Evolutionary conservation across 2,888 invertebrate genomes (phyloP).

Genomic region (Hypena proboscidalis): DNA sequence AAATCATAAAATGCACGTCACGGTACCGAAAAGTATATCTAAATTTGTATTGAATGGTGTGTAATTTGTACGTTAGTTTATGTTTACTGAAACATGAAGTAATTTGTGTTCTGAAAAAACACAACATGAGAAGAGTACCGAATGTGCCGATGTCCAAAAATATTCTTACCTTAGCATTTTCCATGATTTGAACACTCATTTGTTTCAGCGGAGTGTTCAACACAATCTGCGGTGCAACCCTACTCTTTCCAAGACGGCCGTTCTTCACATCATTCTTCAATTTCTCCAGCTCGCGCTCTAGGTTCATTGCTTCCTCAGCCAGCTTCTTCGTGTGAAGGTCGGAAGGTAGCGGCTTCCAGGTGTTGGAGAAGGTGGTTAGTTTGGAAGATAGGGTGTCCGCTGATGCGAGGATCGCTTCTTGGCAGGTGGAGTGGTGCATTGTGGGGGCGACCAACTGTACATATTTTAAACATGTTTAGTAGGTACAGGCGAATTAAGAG

Average conservation of each 20-base stretch:
- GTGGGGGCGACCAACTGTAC: conserved; percentile 61
- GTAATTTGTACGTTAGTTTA: too few species aligned
- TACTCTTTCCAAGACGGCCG: conserved; percentile 50
- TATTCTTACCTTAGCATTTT: conserved; percentile 63
- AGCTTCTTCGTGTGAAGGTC: conserved; percentile 45
- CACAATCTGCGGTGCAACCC: conserved; percentile 49
- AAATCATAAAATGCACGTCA: too few species aligned
- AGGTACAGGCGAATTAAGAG: too few species aligned
- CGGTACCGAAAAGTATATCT: too few species aligned
- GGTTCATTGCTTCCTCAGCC: conserved; percentile 34
- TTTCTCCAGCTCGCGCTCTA: conserved; percentile 47
- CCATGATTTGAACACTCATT: conserved; percentile 60
- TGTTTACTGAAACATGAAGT: too few species aligned
- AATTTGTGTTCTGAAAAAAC: too few species aligned
- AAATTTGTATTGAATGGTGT: too few species aligned
- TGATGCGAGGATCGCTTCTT: conserved; percentile 53
- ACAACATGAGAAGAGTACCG: too few species aligned
- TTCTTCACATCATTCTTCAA: conserved; percentile 51
- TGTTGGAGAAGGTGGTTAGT: conserved; percentile 46
- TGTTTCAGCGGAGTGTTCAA: conserved; percentile 64
- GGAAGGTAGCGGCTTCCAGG: conserved; percentile 48
- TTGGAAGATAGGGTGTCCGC: conserved; percentile 49
- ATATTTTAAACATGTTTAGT: neutral
- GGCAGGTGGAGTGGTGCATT: conserved; percentile 58
- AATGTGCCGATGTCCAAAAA: too few species aligned